phyloP scores from a whole-genome alignment of 2,888 invertebrate genomes.

The Temnothorax unifasciatus region DNA sequence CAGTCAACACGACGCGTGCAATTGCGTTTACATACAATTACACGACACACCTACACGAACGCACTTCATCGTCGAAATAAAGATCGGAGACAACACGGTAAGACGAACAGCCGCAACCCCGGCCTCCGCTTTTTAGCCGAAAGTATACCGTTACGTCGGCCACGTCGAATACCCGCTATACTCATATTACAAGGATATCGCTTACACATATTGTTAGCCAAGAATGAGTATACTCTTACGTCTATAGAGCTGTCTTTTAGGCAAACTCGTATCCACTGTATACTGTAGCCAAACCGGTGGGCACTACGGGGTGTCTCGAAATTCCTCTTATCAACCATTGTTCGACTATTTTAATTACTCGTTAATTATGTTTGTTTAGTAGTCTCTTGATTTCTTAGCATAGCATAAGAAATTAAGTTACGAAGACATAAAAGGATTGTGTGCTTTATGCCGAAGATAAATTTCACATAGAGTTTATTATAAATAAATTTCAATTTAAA shows the following conservation, averaged over 20 bases:
- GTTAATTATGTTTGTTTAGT: background rate
- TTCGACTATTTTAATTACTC: background rate
- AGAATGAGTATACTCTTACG: slow-evolving; percentile 18
- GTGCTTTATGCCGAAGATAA: background rate
- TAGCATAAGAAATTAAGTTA: background rate
- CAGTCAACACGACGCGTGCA: slow-evolving; percentile 13
- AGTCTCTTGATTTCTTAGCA: background rate
- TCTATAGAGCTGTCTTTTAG: slow-evolving; percentile 20
- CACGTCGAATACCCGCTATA: slow-evolving; percentile 16
- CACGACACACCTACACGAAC: background rate
- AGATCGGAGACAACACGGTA: background rate
- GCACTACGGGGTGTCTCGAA: slow-evolving; percentile 23
- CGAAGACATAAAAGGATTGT: no score
- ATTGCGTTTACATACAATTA: slow-evolving; percentile 7
- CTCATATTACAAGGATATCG: slow-evolving; percentile 27
- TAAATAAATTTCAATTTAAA: background rate
- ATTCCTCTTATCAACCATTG: background rate
- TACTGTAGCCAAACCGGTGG: slow-evolving; percentile 14
- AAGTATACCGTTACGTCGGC: background rate
- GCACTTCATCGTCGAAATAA: background rate
- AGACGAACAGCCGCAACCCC: slow-evolving; percentile 28
- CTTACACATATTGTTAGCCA: slow-evolving; percentile 20
- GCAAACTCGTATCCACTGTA: slow-evolving; percentile 7
- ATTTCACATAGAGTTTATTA: background rate
- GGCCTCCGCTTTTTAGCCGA: slow-evolving; percentile 6